phyloP scores from a whole-genome alignment of 2,797 vertebrate species.

The Tachyglossus aculeatus region DNA sequence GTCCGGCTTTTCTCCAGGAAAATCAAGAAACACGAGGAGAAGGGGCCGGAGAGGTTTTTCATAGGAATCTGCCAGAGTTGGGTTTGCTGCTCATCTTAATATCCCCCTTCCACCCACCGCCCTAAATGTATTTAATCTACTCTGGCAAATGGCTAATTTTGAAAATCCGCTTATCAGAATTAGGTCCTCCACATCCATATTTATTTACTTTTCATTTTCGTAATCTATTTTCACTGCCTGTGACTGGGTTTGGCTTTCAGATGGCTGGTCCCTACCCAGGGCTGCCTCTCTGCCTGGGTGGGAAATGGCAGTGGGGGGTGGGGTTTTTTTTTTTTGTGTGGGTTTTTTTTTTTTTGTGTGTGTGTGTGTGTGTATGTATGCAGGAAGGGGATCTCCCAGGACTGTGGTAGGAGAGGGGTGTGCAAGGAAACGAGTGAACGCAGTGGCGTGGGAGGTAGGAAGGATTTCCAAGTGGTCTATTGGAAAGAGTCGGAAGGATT shows the following conservation, averaged over 20 bases:
- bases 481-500: too few species aligned
- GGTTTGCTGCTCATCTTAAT: constrained; percentile 50
- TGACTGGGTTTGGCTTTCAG: constrained; percentile 24
- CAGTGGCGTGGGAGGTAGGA: not conserved
- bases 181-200: constrained; percentile 75
- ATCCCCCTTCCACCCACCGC: constrained; percentile 52
- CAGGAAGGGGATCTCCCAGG: not conserved
- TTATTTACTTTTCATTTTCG: constrained; percentile 79
- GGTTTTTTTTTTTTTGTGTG: not conserved
- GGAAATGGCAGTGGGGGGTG: not conserved
- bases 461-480: not conserved
- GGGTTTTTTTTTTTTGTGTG: too few species aligned
- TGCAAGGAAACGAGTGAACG: not conserved
- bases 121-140: constrained; percentile 63
- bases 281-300: not conserved
- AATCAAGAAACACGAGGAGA: constrained; percentile 5
- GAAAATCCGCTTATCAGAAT: constrained; percentile 81
- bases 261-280: constrained; percentile 34
- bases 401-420: constrained; percentile 2
- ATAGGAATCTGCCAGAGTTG: constrained; percentile 22
- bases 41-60: constrained; percentile 30
- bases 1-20: not conserved
- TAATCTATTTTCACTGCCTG: constrained; percentile 48
- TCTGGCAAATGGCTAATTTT: constrained; percentile 78
- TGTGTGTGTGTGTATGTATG: not conserved